These are phyloP conservation scores for Mesitornis unicolor DNA, from an alignment of 2,113 vertebrate species.

Conservation along the genomic window DNA sequence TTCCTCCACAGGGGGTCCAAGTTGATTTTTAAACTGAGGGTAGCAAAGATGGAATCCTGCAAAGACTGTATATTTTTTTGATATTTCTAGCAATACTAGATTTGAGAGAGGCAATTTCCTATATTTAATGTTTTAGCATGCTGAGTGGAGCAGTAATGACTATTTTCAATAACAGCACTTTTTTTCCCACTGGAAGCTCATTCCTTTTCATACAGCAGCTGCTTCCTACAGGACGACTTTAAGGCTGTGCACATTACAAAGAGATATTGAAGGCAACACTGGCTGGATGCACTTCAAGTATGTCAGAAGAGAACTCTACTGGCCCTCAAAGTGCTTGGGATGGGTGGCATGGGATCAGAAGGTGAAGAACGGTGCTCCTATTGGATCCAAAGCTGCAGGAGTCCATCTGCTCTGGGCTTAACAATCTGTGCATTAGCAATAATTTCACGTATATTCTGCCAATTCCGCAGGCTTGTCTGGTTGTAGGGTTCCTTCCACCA, in stretches of 20 bases:
- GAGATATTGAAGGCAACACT: conserved; percentile 9
- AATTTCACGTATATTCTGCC: not conserved
- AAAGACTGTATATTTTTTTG: conserved; percentile 45
- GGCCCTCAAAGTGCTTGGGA: not conserved
- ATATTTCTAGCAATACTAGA: conserved; percentile 31
- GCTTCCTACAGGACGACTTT: conserved; percentile 9
- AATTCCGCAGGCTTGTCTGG: not conserved
- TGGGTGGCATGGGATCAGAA: conserved; percentile 11
- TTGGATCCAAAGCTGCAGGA: not conserved
- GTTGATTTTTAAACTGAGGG: conserved; percentile 46
- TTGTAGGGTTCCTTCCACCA: not conserved
- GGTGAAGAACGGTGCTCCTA: not conserved
- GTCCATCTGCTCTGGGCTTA: not conserved
- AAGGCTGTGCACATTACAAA: conserved; percentile 25
- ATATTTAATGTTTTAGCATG: conserved; percentile 19
- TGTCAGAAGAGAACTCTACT: not conserved
- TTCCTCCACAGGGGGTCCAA: not conserved
- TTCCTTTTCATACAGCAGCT: conserved; percentile 53
- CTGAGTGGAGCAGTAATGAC: conserved; percentile 24
- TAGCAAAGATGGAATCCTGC: conserved; percentile 13
- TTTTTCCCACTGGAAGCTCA: conserved; percentile 14
- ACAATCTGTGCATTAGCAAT: not conserved
- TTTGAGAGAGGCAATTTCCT: conserved; percentile 28
- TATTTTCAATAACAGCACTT: not conserved
- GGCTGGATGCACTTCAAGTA: conserved; percentile 23